Percentiles rank a stretch among this genome's conserved stretches.
phyloP scores from a whole-genome alignment of 2,797 vertebrate species.

The Lacerta agilis region DNA sequence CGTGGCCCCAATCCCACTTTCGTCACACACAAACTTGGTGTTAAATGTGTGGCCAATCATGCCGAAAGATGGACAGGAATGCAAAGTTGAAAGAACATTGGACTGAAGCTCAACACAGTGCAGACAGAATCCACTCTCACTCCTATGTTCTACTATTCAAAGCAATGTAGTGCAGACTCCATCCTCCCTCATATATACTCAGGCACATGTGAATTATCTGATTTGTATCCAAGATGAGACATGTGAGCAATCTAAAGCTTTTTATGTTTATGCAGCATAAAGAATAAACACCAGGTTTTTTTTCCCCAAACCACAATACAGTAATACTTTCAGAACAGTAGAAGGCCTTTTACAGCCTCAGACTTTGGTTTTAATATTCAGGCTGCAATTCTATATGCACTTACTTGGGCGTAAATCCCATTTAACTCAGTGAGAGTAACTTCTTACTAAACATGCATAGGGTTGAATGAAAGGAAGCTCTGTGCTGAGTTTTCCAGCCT shows the following conservation, averaged over 20 bases:
- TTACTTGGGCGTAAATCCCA: background rate
- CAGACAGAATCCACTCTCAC: background rate
- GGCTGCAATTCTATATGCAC: background rate
- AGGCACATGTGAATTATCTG: background rate
- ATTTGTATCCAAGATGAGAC: background rate
- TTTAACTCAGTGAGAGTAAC: background rate
- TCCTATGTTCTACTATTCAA: background rate
- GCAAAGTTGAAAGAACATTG: background rate
- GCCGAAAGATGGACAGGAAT: background rate
- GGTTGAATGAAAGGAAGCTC: background rate
- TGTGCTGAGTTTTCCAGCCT: background rate
- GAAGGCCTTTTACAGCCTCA: background rate
- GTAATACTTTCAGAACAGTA: background rate
- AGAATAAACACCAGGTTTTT: background rate
- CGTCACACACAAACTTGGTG: background rate
- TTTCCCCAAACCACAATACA: background rate
- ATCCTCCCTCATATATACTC: background rate
- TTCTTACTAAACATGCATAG: background rate
- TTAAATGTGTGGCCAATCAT: background rate
- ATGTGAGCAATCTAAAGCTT: background rate
- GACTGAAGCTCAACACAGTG: conserved; percentile 12
- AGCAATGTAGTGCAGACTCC: no score
- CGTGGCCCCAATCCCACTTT: conserved; percentile 51
- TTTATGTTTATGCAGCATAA: background rate
- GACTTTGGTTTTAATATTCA: background rate